Percentiles rank a stretch among this genome's conserved stretches.
Evolutionary conservation across 2,113 vertebrate species (phyloP).

Genomic region (Orthochromis indermauri): DNA sequence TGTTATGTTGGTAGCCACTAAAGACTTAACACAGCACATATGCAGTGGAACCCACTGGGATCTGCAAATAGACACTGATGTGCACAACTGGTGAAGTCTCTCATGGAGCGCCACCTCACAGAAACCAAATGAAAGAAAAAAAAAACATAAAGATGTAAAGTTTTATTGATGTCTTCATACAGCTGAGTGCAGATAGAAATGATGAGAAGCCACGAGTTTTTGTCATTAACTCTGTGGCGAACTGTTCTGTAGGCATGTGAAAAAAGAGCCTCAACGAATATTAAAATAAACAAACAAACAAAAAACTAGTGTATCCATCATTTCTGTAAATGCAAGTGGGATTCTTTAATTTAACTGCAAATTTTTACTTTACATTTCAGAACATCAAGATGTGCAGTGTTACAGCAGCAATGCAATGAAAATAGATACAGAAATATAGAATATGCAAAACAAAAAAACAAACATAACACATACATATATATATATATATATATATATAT

Average conservation of each 20-base stretch:
- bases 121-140: neutral
- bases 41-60: neutral
- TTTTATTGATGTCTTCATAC: neutral
- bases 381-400: neutral
- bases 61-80: neutral
- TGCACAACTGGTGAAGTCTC: neutral
- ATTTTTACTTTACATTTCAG: neutral
- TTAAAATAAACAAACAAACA: neutral
- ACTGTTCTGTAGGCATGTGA: neutral
- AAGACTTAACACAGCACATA: neutral
- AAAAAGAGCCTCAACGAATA: neutral
- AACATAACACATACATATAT: neutral
- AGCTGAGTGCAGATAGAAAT: neutral
- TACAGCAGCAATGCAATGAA: neutral
- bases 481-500: neutral
- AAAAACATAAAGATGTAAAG: neutral
- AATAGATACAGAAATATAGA: neutral
- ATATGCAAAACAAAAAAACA: neutral
- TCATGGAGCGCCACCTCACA: neutral
- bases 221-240: neutral
- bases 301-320: neutral
- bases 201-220: neutral
- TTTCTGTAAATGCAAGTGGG: constrained; percentile 14
- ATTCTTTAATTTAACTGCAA: constrained; percentile 13
- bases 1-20: neutral